Percentiles rank a stretch among this genome's conserved stretches.
phyloP scores from a whole-genome alignment of 2,888 invertebrate genomes.

The Leucophora obtusa region DNA sequence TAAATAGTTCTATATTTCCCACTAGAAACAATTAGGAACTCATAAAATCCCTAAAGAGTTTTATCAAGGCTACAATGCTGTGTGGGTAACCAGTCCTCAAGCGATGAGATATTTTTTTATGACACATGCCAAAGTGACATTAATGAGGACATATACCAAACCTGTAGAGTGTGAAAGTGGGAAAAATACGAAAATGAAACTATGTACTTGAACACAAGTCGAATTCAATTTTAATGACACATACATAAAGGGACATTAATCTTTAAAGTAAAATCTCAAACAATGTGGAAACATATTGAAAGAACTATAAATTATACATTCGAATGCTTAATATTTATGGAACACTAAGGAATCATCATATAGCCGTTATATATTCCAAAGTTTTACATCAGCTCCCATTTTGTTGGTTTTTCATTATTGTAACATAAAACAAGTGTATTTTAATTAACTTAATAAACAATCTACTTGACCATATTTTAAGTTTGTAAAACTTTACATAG shows the following conservation, averaged over 20 bases:
- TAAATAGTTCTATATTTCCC: constrained; percentile 14
- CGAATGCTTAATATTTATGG: too few relatives aligned
- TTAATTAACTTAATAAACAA: constrained; percentile 20
- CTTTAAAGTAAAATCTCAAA: background rate
- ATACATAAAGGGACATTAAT: background rate
- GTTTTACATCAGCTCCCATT: too few relatives aligned
- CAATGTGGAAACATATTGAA: background rate
- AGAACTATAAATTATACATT: too few relatives aligned
- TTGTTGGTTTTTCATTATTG: background rate
- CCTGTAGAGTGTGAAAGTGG: constrained; percentile 43
- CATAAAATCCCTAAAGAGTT: constrained; percentile 31
- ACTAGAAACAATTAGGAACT: constrained; percentile 18
- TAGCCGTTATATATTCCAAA: too few relatives aligned
- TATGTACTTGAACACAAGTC: constrained; percentile 4
- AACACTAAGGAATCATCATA: too few relatives aligned
- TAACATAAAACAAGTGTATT: background rate
- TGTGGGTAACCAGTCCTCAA: constrained; percentile 17
- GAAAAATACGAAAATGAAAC: background rate
- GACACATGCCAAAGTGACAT: constrained; percentile 69
- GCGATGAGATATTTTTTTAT: constrained; percentile 58
- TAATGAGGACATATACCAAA: constrained; percentile 62
- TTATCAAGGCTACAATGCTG: constrained; percentile 20
- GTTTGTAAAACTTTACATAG: constrained; percentile 16
- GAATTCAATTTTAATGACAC: background rate
- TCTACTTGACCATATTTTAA: constrained; percentile 9